Conservation (phyloP, 2,113 vertebrate genomes). For the Lathamus discolor region DNA sequence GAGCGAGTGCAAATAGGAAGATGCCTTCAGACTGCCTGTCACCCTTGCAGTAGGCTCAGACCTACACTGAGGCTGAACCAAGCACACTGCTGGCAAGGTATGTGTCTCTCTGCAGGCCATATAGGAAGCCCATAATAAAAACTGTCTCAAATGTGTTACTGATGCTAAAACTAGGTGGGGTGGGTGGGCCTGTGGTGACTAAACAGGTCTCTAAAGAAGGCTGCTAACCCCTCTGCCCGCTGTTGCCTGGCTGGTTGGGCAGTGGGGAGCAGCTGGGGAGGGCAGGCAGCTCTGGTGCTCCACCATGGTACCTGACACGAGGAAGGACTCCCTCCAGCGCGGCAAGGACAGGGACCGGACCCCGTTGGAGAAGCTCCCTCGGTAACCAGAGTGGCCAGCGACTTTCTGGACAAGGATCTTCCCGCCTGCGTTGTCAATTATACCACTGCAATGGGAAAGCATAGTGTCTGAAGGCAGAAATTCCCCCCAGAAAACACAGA, state of each 20-base stretch:
- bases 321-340: conserved; percentile 94
- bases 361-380: conserved; percentile 86
- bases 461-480: not conserved
- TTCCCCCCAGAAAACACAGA: accelerated
- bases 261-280: not conserved
- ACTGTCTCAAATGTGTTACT: no score
- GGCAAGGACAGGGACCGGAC: conserved; percentile 89
- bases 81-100: accelerated
- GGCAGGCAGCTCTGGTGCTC: accelerated
- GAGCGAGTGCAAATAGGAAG: not conserved
- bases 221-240: accelerated
- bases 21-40: no score
- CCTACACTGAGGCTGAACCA: no score
- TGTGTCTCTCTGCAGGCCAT: accelerated
- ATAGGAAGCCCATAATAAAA: not conserved
- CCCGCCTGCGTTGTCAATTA: conserved; percentile 89
- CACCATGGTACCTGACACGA: conserved; percentile 82
- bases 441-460: conserved; percentile 77
- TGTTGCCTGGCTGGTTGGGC: accelerated
- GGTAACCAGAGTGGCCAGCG: conserved; percentile 87
- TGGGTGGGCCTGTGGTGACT: not conserved
- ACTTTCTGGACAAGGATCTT: conserved; percentile 94
- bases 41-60: no score
- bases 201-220: not conserved
- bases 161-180: not conserved